These are phyloP conservation scores for Hystrix cristata DNA, from an alignment of 2,113 vertebrate species.

Conservation along the genomic window DNA sequence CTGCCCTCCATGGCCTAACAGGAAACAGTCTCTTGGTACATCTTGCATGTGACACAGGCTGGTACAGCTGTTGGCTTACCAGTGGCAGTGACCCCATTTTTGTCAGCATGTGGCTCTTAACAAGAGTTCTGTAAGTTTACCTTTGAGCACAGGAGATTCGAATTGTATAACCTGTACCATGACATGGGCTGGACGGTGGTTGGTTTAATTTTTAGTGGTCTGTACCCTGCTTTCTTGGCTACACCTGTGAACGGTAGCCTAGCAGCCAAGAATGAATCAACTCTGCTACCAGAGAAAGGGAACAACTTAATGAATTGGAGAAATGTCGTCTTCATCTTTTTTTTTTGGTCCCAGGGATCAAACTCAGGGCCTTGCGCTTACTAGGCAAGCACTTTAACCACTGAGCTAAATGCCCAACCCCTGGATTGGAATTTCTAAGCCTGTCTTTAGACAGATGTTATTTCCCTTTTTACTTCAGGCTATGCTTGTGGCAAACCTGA, in stretches of 20 bases:
- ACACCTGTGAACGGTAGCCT: conserved; percentile 92
- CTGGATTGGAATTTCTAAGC: neutral
- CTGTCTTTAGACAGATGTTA: neutral
- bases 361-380: too few relatives aligned
- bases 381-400: too few relatives aligned
- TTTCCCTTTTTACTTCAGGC: neutral
- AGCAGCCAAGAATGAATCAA: conserved; percentile 88
- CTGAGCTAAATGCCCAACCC: too few relatives aligned
- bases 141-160: conserved; percentile 91
- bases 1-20: conserved; percentile 90
- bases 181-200: conserved; percentile 89
- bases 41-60: conserved; percentile 90
- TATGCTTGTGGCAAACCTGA: neutral
- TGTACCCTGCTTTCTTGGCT: conserved; percentile 93
- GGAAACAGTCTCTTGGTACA: conserved; percentile 92
- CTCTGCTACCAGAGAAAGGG: neutral
- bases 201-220: conserved; percentile 89
- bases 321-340: too few relatives aligned
- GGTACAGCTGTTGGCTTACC: conserved; percentile 88
- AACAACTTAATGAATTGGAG: neutral
- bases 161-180: conserved; percentile 91
- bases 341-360: too few relatives aligned
- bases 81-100: conserved; percentile 92
- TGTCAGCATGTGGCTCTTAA: conserved; percentile 90
- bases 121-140: conserved; percentile 82